phyloP scores from a whole-genome alignment of 2,797 vertebrate species.

The Esox masquinongy region DNA sequence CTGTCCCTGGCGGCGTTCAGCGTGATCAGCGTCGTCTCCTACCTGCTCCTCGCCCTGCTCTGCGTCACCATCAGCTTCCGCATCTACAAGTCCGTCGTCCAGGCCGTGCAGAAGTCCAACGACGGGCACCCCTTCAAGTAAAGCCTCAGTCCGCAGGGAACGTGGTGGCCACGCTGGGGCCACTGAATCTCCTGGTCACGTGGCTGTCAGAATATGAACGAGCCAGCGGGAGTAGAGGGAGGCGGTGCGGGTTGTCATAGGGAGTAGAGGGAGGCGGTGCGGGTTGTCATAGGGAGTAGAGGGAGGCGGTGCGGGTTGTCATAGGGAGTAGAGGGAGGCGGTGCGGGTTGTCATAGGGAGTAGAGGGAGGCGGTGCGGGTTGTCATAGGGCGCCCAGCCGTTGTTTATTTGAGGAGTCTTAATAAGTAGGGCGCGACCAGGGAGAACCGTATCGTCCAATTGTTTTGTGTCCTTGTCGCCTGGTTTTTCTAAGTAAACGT shows the following conservation, averaged over 20 bases:
- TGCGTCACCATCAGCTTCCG: slow-evolving; percentile 93
- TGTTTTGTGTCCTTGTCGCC: not conserved
- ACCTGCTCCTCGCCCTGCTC: slow-evolving; percentile 89
- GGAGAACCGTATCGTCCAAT: not conserved
- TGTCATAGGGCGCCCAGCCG: not conserved
- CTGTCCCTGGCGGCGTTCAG: slow-evolving; percentile 92
- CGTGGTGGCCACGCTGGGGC: not conserved
- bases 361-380: not conserved
- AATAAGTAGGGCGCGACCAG: not conserved
- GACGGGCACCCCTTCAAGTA: slow-evolving; percentile 94
- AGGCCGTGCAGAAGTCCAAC: slow-evolving; percentile 89
- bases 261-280: not conserved
- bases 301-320: not conserved
- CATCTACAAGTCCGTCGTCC: slow-evolving; percentile 90
- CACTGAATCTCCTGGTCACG: not conserved
- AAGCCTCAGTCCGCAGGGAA: slow-evolving; percentile 19
- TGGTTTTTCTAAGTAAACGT: not conserved
- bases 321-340: not conserved
- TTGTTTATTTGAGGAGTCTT: not conserved
- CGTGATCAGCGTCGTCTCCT: slow-evolving; percentile 88
- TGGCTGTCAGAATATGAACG: not conserved
- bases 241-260: not conserved
- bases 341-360: not conserved
- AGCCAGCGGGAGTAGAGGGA: not conserved
- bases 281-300: not conserved